phyloP scores from a whole-genome alignment of 2,888 invertebrate species.

The Metacarcinus magister region DNA sequence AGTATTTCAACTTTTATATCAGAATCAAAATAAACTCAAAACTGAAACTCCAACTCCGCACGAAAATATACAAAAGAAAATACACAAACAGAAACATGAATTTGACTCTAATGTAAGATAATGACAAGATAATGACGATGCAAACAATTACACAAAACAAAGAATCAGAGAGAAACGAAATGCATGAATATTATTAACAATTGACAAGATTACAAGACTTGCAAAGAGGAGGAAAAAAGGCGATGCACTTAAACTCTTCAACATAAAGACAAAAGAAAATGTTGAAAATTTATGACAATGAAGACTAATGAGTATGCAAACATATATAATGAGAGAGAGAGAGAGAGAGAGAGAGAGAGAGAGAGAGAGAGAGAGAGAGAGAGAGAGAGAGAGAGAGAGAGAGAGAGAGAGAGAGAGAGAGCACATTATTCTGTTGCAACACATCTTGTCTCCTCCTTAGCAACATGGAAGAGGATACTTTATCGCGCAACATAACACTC shows the following conservation, averaged over 20 bases:
- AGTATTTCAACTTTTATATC: conserved; percentile 9
- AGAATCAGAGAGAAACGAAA: neutral
- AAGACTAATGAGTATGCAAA: neutral
- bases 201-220: neutral
- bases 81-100: neutral
- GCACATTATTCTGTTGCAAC: neutral
- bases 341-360: conserved; percentile 43
- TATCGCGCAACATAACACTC: neutral
- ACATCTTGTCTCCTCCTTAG: neutral
- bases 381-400: conserved; percentile 40
- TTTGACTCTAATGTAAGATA: neutral
- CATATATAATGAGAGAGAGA: neutral
- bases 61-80: neutral
- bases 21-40: neutral
- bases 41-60: neutral
- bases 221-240: neutral
- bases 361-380: conserved; percentile 38
- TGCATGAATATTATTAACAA: neutral
- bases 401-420: conserved; percentile 40
- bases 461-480: neutral
- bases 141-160: neutral
- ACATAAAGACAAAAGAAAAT: neutral
- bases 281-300: neutral
- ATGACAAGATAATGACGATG: neutral
- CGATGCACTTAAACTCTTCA: neutral